Evolutionary conservation across 2,797 vertebrate species (phyloP).

Genomic region (Cossypha polioptera): DNA sequence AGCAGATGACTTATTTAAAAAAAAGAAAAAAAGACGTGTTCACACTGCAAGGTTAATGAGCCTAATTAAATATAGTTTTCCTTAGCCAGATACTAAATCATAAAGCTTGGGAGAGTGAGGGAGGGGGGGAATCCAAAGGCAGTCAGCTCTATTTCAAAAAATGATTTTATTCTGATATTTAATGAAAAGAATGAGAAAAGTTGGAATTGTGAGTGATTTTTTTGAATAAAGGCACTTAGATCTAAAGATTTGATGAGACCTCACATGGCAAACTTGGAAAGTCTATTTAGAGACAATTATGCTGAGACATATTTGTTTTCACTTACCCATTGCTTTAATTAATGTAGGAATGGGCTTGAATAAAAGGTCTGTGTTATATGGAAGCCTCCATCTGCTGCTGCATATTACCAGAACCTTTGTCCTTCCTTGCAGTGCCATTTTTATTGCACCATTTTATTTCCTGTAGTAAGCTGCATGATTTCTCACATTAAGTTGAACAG

Average conservation of each 20-base stretch:
- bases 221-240: slow-evolving; percentile 2
- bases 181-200: neutral
- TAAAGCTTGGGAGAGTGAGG: neutral
- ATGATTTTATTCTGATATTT: slow-evolving; percentile 31
- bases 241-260: slow-evolving; percentile 29
- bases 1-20: slow-evolving; percentile 70
- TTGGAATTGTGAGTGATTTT: neutral
- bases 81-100: slow-evolving; percentile 57
- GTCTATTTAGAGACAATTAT: slow-evolving; percentile 31
- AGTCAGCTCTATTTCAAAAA: slow-evolving; percentile 36
- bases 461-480: neutral
- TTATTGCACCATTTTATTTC: neutral
- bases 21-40: slow-evolving; percentile 51
- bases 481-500: neutral
- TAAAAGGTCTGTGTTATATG: slow-evolving; percentile 37
- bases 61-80: slow-evolving; percentile 68
- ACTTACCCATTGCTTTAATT: slow-evolving; percentile 50
- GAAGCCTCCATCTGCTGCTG: slow-evolving; percentile 62
- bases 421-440: neutral
- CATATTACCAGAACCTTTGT: slow-evolving; percentile 39
- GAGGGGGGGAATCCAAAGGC: neutral
- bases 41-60: slow-evolving; percentile 72
- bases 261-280: slow-evolving; percentile 4
- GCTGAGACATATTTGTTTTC: slow-evolving; percentile 46
- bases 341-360: slow-evolving; percentile 28